Evolutionary conservation across 2,888 invertebrate genomes (phyloP).

Genomic region (Trissolcus brochymenae): DNA sequence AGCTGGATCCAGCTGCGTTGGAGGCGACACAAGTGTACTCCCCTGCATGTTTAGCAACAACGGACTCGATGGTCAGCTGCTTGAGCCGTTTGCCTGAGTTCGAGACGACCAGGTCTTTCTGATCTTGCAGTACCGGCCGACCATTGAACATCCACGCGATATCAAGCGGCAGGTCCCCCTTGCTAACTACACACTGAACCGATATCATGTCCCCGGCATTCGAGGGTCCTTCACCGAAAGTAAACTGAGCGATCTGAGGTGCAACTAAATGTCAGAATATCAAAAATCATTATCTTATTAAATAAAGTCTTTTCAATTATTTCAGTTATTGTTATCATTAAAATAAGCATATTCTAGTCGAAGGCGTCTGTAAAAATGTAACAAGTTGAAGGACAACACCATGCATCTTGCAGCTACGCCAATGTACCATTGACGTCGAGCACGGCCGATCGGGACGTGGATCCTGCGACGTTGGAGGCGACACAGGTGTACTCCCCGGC

Average conservation of each 20-base stretch:
- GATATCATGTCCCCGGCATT: constrained; percentile 88
- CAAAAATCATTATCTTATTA: background rate
- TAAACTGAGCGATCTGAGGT: constrained; percentile 85
- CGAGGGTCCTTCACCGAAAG: constrained; percentile 84
- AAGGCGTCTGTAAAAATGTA: background rate
- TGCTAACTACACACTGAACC: constrained; percentile 84
- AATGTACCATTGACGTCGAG: constrained; percentile 77
- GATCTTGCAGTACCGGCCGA: constrained; percentile 76
- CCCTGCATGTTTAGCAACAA: constrained; percentile 76
- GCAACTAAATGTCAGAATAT: constrained; percentile 78
- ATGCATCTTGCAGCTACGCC: constrained; percentile 26
- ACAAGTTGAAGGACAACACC: constrained; percentile 7
- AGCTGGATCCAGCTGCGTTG: constrained; percentile 74
- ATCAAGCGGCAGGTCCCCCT: constrained; percentile 87
- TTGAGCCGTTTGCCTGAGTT: constrained; percentile 73
- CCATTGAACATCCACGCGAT: constrained; percentile 86
- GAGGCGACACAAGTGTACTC: constrained; percentile 80
- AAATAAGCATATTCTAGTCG: background rate
- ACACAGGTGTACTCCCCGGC: constrained; percentile 77
- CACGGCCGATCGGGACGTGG: constrained; percentile 75
- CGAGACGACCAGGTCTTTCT: constrained; percentile 74
- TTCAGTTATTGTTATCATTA: background rate
- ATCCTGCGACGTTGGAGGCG: constrained; percentile 77
- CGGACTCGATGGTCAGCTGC: constrained; percentile 76
- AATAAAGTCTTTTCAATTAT: background rate